phyloP scores from a whole-genome alignment of 1,140 invertebrate species.

The Bradynema listronoti region DNA sequence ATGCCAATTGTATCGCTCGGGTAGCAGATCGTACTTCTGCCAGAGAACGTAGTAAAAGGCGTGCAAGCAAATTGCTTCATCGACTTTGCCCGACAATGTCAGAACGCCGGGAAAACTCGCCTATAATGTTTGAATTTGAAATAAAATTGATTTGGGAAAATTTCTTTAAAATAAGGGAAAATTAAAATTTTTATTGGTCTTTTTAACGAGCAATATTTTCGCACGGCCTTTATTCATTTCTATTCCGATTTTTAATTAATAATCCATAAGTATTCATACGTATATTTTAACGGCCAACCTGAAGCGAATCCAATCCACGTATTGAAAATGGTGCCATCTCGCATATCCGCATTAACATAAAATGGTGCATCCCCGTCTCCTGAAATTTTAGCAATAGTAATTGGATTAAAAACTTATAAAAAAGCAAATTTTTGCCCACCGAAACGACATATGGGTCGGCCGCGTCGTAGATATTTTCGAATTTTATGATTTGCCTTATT shows the following conservation, averaged over 20 bases:
- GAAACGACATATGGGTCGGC: conserved; percentile 59
- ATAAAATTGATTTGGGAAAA: no score
- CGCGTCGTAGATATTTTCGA: conserved; percentile 65
- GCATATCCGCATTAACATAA: conserved; percentile 71
- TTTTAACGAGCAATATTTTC: no score
- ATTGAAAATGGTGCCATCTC: conserved; percentile 64
- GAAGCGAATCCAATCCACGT: conserved; percentile 69
- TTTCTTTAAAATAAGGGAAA: conserved; percentile 65
- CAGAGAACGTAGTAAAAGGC: conserved; percentile 68
- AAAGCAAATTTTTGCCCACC: conserved; percentile 13
- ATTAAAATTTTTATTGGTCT: conserved; percentile 54
- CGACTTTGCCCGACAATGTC: conserved; percentile 68
- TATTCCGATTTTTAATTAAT: no score
- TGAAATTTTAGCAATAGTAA: conserved; percentile 32
- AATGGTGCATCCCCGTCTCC: conserved; percentile 66
- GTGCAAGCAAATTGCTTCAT: conserved; percentile 70
- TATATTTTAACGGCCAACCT: no score
- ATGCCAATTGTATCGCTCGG: conserved; percentile 70
- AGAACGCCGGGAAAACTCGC: conserved; percentile 58
- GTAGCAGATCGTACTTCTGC: conserved; percentile 66
- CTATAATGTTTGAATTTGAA: no score
- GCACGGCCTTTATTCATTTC: no score
- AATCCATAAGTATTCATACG: no score
- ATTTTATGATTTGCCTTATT: conserved; percentile 65
- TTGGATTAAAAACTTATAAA: conserved; percentile 12